Conservation (phyloP, 92 coral and sea anemone species). For the Palythoa grandis region DNA sequence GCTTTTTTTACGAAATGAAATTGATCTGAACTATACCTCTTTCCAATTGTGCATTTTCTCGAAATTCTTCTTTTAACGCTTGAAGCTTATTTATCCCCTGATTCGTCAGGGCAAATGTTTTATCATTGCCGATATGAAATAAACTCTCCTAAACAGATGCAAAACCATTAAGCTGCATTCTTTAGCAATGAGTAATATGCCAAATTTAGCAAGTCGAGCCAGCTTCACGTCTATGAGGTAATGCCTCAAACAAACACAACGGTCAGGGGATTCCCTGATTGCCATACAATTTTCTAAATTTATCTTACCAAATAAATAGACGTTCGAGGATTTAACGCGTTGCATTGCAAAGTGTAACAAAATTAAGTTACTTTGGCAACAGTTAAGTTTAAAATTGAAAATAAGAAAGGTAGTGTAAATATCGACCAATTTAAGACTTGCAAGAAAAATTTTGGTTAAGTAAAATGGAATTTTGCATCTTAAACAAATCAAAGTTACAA, state of each 20-base stretch:
- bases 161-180: conserved; percentile 47
- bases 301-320: background rate
- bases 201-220: conserved; percentile 32
- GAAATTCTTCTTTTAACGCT: background rate
- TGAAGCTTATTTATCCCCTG: background rate
- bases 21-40: too few species aligned
- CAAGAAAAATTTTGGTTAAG: background rate
- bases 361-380: background rate
- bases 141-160: conserved; percentile 32
- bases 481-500: background rate
- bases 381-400: background rate
- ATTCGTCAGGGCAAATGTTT: background rate
- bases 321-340: background rate
- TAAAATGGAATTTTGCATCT: background rate
- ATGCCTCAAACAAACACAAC: conserved; percentile 20
- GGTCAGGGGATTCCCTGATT: conserved; percentile 45
- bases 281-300: background rate
- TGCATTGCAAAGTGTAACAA: background rate
- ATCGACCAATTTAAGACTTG: background rate
- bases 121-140: background rate
- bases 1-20: too few species aligned
- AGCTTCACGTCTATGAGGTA: conserved; percentile 35
- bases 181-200: conserved; percentile 32
- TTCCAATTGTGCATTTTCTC: too few species aligned
- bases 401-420: background rate